phyloP scores from a whole-genome alignment of 2,113 vertebrate genomes.

The Amphiprion percula region DNA sequence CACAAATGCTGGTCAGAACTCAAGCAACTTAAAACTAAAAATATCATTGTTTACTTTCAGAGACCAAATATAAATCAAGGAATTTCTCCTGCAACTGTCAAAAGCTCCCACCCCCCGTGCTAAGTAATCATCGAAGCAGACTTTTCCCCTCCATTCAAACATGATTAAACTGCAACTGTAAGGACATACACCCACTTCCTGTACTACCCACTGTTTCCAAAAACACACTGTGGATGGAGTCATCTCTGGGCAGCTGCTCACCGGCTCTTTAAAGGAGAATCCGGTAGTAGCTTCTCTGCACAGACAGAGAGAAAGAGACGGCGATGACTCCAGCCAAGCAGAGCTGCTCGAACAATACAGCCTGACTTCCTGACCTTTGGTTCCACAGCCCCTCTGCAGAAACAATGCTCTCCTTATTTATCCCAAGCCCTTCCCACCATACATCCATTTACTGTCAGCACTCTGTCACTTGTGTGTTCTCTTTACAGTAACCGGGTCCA shows the following conservation, averaged over 20 bases:
- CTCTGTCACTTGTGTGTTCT: conserved; percentile 60
- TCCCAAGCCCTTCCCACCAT: conserved; percentile 66
- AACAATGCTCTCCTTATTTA: conserved; percentile 82
- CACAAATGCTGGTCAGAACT: background rate
- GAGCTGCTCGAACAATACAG: conserved; percentile 75
- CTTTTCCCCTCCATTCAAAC: conserved; percentile 40
- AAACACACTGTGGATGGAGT: conserved; percentile 43
- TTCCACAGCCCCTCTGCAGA: conserved; percentile 64
- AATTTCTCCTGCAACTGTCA: conserved; percentile 13
- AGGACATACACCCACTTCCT: conserved; percentile 58
- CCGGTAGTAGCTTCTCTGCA: conserved; percentile 18
- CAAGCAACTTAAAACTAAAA: conserved; percentile 6
- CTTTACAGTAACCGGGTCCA: conserved; percentile 56
- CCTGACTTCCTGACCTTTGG: conserved; percentile 81
- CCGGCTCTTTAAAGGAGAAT: conserved; percentile 44
- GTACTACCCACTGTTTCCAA: conserved; percentile 41
- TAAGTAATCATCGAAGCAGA: conserved; percentile 47
- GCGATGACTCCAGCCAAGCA: conserved; percentile 62
- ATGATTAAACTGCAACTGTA: conserved; percentile 47
- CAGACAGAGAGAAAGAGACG: conserved; percentile 27
- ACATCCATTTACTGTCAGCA: conserved; percentile 65
- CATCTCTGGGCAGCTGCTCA: conserved; percentile 31
- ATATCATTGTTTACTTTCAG: conserved; percentile 8
- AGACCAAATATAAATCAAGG: conserved; percentile 25
- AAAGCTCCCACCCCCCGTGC: conserved; percentile 12